Conservation (phyloP, 2,797 vertebrate genomes). For the Dermochelys coriacea region DNA sequence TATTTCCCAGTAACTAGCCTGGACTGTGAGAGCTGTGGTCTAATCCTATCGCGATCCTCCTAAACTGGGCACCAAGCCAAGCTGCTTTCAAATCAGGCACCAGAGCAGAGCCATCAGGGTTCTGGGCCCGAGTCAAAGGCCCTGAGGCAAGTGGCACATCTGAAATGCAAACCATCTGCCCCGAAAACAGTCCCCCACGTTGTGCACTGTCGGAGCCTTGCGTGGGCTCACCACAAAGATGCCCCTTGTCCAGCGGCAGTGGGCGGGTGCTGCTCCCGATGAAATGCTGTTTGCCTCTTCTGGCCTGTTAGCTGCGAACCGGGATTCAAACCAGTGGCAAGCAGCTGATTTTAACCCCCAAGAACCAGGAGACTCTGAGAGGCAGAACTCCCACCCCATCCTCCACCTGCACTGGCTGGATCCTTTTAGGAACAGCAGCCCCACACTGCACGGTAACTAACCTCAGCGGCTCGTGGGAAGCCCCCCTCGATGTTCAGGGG, state of each 20-base stretch:
- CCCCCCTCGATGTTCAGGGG: too few relatives aligned
- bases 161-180: neutral
- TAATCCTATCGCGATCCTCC: neutral
- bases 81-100: neutral
- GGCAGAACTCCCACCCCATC: neutral
- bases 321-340: neutral
- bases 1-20: neutral
- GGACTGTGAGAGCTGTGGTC: too few relatives aligned
- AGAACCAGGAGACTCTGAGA: neutral
- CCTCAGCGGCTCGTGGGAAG: too few relatives aligned
- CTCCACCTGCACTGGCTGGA: neutral
- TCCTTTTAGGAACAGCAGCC: too few relatives aligned
- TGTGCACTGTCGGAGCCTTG: neutral
- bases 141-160: neutral
- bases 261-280: neutral
- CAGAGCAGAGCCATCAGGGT: neutral
- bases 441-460: too few relatives aligned
- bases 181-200: neutral
- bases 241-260: neutral
- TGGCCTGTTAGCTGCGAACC: neutral
- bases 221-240: neutral
- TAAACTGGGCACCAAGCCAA: neutral
- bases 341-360: neutral
- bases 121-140: too few relatives aligned
- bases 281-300: neutral